Conservation (phyloP, 2,113 vertebrate species). For the Rhodinocichla rosea region DNA sequence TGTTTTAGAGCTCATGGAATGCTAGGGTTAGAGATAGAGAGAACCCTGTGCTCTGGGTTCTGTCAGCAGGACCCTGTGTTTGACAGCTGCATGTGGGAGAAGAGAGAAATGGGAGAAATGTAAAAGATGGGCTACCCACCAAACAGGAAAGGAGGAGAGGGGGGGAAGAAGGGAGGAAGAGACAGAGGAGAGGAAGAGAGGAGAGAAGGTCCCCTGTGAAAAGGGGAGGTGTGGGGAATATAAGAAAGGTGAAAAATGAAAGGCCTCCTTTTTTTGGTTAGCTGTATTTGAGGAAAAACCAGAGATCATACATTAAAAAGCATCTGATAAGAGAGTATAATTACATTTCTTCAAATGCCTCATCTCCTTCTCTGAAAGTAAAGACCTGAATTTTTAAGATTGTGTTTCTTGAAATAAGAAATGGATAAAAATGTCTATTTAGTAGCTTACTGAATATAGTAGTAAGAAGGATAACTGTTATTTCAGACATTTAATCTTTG, state of each 20-base stretch:
- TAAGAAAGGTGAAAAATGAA: neutral
- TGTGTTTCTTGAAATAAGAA: neutral
- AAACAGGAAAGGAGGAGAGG: neutral
- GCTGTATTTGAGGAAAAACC: neutral
- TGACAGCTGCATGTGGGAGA: neutral
- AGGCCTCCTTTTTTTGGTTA: neutral
- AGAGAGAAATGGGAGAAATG: neutral
- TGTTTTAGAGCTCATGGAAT: neutral
- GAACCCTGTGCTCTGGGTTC: neutral
- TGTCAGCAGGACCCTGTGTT: neutral
- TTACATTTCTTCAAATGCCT: neutral
- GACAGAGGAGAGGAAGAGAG: neutral
- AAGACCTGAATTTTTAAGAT: neutral
- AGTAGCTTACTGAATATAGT: neutral
- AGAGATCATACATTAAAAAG: neutral
- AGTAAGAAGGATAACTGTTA: neutral
- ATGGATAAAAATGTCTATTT: neutral
- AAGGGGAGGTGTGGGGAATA: accelerated
- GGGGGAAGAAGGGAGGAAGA: neutral
- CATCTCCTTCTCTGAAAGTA: neutral
- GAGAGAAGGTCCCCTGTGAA: neutral
- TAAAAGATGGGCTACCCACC: neutral
- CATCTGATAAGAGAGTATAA: neutral
- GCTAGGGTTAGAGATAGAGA: neutral
- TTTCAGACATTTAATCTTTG: neutral